Evolutionary conservation across 2,888 invertebrate genomes (phyloP).

Genomic region (Drosophila pseudotalamancana): DNA sequence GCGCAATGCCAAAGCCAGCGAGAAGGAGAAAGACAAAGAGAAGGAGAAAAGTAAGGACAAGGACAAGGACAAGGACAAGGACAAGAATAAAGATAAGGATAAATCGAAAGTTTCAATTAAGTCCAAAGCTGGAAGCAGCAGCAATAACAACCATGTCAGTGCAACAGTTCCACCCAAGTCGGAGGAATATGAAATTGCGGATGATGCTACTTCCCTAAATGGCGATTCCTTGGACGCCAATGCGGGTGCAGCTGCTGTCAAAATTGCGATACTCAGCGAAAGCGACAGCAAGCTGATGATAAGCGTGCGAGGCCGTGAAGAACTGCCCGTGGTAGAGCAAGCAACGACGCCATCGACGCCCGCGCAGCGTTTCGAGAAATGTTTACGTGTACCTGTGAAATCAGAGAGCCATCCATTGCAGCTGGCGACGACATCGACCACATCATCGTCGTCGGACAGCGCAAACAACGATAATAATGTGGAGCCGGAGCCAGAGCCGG

Average conservation of each 20-base stretch:
- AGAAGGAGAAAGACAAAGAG: constrained; percentile 40
- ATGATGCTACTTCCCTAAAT: constrained; percentile 85
- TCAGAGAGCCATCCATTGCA: constrained; percentile 82
- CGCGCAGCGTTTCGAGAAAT: constrained; percentile 73
- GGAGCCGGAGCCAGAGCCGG: constrained; percentile 10
- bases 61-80: constrained; percentile 17
- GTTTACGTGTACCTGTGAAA: constrained; percentile 79
- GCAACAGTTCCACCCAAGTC: constrained; percentile 36
- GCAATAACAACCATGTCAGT: constrained; percentile 50
- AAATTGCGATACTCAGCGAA: constrained; percentile 85
- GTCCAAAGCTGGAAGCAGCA: constrained; percentile 19
- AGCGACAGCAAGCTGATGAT: constrained; percentile 84
- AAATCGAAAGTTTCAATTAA: constrained; percentile 27
- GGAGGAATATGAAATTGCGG: constrained; percentile 86
- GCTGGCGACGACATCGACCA: constrained; percentile 29
- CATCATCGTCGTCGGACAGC: constrained; percentile 15
- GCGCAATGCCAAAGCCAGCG: constrained; percentile 50
- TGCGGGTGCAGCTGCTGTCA: constrained; percentile 77
- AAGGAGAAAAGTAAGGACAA: constrained; percentile 33
- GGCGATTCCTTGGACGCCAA: constrained; percentile 60
- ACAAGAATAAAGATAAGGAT: constrained; percentile 24
- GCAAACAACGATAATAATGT: constrained; percentile 55
- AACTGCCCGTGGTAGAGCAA: constrained; percentile 86
- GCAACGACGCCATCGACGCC: constrained; percentile 35
- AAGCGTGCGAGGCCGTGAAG: constrained; percentile 89